Conservation (phyloP, 2,113 vertebrate genomes). For the Cacatua alba region DNA sequence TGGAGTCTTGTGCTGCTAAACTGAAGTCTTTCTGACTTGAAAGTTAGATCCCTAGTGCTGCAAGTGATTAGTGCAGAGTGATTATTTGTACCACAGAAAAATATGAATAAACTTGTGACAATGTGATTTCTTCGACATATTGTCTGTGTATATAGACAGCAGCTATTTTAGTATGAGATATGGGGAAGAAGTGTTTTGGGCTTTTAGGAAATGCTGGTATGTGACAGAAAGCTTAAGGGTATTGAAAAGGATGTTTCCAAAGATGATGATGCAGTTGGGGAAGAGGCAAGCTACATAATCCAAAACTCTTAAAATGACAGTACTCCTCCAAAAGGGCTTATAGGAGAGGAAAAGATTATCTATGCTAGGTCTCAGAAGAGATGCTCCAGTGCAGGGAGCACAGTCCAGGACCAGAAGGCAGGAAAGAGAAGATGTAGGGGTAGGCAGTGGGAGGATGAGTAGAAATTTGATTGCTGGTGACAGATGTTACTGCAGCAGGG, state of each 20-base stretch:
- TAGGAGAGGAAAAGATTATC: neutral
- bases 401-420: neutral
- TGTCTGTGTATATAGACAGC: neutral
- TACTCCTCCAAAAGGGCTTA: neutral
- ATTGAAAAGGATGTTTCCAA: neutral
- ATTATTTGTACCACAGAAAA: neutral
- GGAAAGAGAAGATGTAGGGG: neutral
- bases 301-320: neutral
- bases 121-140: neutral
- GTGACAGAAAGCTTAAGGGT: neutral
- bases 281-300: neutral
- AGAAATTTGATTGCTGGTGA: neutral
- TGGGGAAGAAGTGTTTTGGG: neutral
- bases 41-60: neutral
- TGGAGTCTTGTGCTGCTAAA: neutral
- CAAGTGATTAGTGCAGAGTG: neutral
- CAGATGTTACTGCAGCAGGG: neutral
- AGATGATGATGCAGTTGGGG: rapidly evolving
- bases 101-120: neutral
- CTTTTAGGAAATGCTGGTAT: neutral
- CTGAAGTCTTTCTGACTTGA: neutral
- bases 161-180: neutral
- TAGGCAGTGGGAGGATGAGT: neutral
- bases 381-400: neutral
- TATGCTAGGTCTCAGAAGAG: neutral